These are phyloP conservation scores for Nothobranchius kuhntae DNA, from an alignment of 2,113 vertebrate species.

Conservation along the genomic window DNA sequence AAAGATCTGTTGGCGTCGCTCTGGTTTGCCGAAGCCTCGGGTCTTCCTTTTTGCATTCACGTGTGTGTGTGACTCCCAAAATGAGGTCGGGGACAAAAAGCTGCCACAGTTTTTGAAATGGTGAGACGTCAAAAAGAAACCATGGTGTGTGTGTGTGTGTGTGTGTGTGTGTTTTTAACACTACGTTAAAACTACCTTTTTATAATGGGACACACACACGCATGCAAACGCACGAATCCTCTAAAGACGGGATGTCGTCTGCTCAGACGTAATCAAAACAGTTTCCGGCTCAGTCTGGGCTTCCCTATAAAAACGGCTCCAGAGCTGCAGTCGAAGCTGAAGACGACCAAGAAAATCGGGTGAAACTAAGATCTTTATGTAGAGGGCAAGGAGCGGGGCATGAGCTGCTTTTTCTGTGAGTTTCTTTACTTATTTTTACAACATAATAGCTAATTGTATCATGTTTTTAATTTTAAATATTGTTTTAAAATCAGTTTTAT, in stretches of 20 bases:
- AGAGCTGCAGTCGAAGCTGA: constrained; percentile 20
- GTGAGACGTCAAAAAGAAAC: constrained; percentile 70
- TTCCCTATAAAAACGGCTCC: constrained; percentile 73
- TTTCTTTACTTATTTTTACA: constrained; percentile 15
- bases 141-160: neutral
- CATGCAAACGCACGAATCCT: constrained; percentile 37
- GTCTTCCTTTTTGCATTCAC: constrained; percentile 54
- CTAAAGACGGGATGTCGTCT: constrained; percentile 53
- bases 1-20: neutral
- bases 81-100: constrained; percentile 83
- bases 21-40: constrained; percentile 21
- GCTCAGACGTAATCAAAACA: constrained; percentile 67
- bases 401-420: constrained; percentile 37
- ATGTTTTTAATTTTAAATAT: no score
- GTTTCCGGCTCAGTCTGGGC: constrained; percentile 66
- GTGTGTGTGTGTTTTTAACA: constrained; percentile 64
- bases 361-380: constrained; percentile 28
- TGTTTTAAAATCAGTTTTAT: no score
- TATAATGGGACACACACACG: constrained; percentile 43
- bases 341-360: constrained; percentile 34
- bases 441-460: neutral
- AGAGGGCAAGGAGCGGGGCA: constrained; percentile 6
- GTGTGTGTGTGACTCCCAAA: constrained; percentile 69
- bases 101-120: constrained; percentile 61
- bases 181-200: constrained; percentile 64